Evolutionary conservation across 2,888 invertebrate genomes (phyloP).

Genomic region (Drosophila rellima): DNA sequence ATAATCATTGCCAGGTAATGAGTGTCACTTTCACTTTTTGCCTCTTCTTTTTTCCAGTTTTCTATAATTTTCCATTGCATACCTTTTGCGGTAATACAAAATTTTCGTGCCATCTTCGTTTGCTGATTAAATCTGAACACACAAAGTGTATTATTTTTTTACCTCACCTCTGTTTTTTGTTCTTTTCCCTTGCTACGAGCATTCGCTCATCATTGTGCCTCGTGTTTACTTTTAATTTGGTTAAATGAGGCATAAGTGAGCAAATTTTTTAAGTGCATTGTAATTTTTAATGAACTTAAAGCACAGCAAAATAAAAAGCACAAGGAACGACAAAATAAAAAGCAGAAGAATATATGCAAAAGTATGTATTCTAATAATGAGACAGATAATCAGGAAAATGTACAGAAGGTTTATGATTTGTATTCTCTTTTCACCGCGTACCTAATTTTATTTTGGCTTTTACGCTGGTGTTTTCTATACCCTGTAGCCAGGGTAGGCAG

Average conservation of each 20-base stretch:
- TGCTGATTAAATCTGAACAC: constrained; percentile 66
- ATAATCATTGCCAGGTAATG: constrained; percentile 26
- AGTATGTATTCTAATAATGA: constrained; percentile 28
- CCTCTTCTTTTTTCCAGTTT: constrained; percentile 39
- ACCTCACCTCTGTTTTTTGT: constrained; percentile 25
- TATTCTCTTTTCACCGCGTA: too few species aligned
- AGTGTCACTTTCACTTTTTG: constrained; percentile 68
- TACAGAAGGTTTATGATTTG: constrained; percentile 12
- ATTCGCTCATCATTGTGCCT: constrained; percentile 44
- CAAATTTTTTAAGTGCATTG: constrained; percentile 75
- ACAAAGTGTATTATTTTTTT: constrained; percentile 22
- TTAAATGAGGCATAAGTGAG: constrained; percentile 80
- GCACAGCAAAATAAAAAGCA: constrained; percentile 17
- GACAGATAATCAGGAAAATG: constrained; percentile 27
- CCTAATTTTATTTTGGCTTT: constrained; percentile 17
- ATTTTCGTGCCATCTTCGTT: constrained; percentile 33
- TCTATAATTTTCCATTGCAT: constrained; percentile 68
- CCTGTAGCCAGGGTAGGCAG: neutral
- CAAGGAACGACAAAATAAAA: constrained; percentile 1
- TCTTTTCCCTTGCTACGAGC: constrained; percentile 7
- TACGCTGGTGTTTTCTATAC: neutral
- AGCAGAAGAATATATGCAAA: constrained; percentile 6
- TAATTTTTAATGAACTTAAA: constrained; percentile 77
- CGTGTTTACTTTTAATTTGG: constrained; percentile 80
- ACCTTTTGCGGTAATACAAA: constrained; percentile 68